Evolutionary conservation across 1,140 invertebrate genomes (phyloP).

Genomic region (Drosophila simulans): DNA sequence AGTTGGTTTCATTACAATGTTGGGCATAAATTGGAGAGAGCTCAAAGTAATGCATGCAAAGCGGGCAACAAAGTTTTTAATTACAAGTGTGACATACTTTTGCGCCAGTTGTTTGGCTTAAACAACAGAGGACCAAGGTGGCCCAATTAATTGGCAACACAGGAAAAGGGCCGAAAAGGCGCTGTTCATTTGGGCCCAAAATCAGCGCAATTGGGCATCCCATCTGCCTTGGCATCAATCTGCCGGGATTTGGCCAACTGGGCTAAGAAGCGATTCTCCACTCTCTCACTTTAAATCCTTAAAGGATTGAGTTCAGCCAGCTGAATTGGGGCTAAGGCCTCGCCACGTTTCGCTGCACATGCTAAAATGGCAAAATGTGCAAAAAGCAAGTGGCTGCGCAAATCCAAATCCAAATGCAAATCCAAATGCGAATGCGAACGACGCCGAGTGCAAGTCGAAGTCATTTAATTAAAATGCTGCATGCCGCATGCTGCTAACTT

Average conservation of each 20-base stretch:
- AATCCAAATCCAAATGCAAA: slow-evolving; percentile 15
- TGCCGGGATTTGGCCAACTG: slow-evolving; percentile 10
- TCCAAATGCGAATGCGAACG: slow-evolving; percentile 10
- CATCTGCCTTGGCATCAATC: slow-evolving; percentile 18
- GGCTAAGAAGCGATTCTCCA: slow-evolving; percentile 28
- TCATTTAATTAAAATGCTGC: slow-evolving; percentile 43
- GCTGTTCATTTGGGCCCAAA: slow-evolving; percentile 1
- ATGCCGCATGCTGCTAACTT: slow-evolving; percentile 19
- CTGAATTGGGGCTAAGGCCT: slow-evolving; percentile 48
- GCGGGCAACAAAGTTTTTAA: slow-evolving; percentile 31
- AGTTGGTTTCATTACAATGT: slow-evolving; percentile 42
- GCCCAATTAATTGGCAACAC: slow-evolving; percentile 11
- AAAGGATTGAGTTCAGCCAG: slow-evolving; percentile 46
- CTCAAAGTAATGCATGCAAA: slow-evolving; percentile 10
- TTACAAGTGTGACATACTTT: slow-evolving; percentile 39
- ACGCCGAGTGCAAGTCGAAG: slow-evolving; percentile 35
- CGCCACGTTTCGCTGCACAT: slow-evolving; percentile 38
- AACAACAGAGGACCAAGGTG: slow-evolving; percentile 3
- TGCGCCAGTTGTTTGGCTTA: not conserved
- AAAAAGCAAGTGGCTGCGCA: slow-evolving; percentile 8
- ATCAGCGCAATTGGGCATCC: not conserved
- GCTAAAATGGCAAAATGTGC: slow-evolving; percentile 13
- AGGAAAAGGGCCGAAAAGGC: not conserved
- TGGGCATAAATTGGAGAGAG: slow-evolving; percentile 9
- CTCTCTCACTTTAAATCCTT: slow-evolving; percentile 34